Conservation (phyloP, 1,140 invertebrate genomes). For the Solen grandis region DNA sequence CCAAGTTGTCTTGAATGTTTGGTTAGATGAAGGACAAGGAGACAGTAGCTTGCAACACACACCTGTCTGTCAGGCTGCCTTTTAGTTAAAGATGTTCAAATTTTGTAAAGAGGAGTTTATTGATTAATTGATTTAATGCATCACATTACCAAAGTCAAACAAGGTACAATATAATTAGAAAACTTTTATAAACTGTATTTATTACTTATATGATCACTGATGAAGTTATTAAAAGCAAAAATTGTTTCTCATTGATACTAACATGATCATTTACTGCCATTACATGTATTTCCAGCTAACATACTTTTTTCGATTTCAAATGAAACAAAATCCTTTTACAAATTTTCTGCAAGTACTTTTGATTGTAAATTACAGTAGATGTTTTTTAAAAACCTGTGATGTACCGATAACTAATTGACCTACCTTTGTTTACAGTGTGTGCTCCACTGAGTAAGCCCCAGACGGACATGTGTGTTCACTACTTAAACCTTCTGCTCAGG, state of each 20-base stretch:
- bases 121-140: background rate
- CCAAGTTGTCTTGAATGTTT: background rate
- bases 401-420: background rate
- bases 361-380: background rate
- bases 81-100: background rate
- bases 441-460: slow-evolving; percentile 61
- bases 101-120: background rate
- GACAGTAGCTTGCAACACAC: background rate
- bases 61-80: background rate
- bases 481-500: slow-evolving; percentile 66
- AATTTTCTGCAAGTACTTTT: background rate
- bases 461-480: slow-evolving; percentile 59
- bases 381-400: background rate
- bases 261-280: too few relatives aligned
- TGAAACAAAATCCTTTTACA: background rate
- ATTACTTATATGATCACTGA: too few relatives aligned
- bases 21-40: background rate
- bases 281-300: too few relatives aligned
- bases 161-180: background rate
- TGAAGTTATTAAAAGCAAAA: too few relatives aligned
- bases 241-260: too few relatives aligned
- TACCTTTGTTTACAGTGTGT: slow-evolving; percentile 57
- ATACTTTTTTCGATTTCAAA: background rate
- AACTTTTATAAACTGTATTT: too few relatives aligned
- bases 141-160: background rate